phyloP scores from a whole-genome alignment of 2,797 vertebrate species.

The Garrulus glandarius region DNA sequence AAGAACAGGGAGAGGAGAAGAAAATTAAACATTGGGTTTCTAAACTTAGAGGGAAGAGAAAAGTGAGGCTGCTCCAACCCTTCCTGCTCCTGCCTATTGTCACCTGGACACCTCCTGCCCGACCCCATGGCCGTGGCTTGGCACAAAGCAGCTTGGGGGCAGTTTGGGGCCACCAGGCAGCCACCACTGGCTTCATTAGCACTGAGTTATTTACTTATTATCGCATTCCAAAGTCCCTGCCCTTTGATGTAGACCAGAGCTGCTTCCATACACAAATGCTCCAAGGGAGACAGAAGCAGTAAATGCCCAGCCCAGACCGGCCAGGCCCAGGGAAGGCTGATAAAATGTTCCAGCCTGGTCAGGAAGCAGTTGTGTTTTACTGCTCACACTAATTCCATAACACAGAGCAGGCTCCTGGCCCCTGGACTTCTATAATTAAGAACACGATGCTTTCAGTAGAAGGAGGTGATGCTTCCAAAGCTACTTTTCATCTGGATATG shows the following conservation, averaged over 20 bases:
- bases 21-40: background rate
- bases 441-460: background rate
- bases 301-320: background rate
- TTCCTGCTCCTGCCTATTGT: background rate
- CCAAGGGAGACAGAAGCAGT: background rate
- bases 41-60: background rate
- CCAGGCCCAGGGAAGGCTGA: background rate
- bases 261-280: background rate
- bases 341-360: background rate
- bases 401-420: background rate
- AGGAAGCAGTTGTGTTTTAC: background rate
- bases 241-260: constrained; percentile 62
- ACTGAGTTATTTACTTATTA: background rate
- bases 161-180: background rate
- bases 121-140: background rate
- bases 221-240: background rate
- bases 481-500: background rate
- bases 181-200: constrained; percentile 12
- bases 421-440: background rate
- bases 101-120: background rate
- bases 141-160: background rate
- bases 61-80: background rate
- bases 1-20: background rate
- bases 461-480: background rate
- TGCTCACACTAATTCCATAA: background rate